phyloP scores from a whole-genome alignment of 2,888 invertebrate genomes.

The Carterocephalus palaemon region DNA sequence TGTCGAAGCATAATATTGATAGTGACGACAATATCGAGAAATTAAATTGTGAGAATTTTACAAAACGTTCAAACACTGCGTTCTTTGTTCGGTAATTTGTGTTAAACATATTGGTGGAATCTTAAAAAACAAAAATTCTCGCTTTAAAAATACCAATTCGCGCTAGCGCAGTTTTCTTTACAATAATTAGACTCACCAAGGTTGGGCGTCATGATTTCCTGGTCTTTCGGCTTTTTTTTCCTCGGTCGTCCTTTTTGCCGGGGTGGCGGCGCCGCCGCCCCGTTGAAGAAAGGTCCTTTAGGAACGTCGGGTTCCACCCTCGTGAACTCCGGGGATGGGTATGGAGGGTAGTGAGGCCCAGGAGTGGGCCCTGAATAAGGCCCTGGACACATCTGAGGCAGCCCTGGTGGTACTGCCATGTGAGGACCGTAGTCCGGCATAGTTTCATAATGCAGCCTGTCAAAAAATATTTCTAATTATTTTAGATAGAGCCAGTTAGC shows the following conservation, averaged over 20 bases:
- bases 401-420: constrained; percentile 79
- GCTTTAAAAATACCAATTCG: constrained; percentile 23
- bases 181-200: constrained; percentile 82
- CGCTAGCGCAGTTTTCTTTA: constrained; percentile 26
- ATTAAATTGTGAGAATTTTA: background rate
- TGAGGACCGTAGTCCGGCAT: constrained; percentile 79
- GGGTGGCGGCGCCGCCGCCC: constrained; percentile 80
- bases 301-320: constrained; percentile 70
- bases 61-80: constrained; percentile 5
- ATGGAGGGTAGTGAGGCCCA: constrained; percentile 73
- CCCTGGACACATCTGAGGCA: constrained; percentile 78
- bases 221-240: constrained; percentile 94
- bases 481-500: background rate
- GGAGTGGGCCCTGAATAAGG: constrained; percentile 71
- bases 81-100: background rate
- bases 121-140: constrained; percentile 3
- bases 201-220: constrained; percentile 90
- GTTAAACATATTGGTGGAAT: constrained; percentile 2
- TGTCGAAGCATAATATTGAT: constrained; percentile 37
- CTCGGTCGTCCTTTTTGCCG: constrained; percentile 95
- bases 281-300: constrained; percentile 80
- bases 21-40: constrained; percentile 8
- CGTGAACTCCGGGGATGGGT: constrained; percentile 79
- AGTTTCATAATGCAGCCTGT: constrained; percentile 73
- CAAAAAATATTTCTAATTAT: constrained; percentile 14